Percentiles rank a stretch among this genome's conserved stretches.
phyloP scores from a whole-genome alignment of 2,113 vertebrate genomes.

The Aegotheles bennettii region DNA sequence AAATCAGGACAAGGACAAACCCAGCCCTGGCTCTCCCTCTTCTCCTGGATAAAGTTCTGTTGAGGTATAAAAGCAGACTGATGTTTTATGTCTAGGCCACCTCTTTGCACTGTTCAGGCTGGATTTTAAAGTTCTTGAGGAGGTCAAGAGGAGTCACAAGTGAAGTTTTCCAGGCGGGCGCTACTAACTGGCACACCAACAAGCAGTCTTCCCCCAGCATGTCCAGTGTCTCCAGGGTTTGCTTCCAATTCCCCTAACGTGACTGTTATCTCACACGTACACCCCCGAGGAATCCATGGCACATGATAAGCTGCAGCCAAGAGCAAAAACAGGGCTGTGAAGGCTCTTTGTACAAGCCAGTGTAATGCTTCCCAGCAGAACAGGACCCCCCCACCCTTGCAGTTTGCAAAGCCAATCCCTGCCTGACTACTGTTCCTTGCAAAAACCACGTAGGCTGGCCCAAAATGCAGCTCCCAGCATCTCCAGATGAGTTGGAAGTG shows the following conservation, averaged over 20 bases:
- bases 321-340: background rate
- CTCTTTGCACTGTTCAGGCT: background rate
- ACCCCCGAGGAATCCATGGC: background rate
- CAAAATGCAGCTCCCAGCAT: background rate
- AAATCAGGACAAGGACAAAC: background rate
- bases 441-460: background rate
- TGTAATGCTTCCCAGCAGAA: background rate
- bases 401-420: background rate
- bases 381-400: background rate
- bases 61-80: background rate
- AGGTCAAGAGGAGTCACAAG: background rate
- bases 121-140: background rate
- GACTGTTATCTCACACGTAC: background rate
- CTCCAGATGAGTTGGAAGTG: background rate
- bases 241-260: background rate
- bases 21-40: background rate
- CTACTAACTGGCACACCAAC: background rate
- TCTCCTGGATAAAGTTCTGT: background rate
- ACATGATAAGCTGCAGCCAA: background rate
- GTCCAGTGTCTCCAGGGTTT: background rate
- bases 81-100: background rate
- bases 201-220: background rate
- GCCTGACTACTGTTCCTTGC: background rate
- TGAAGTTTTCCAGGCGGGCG: background rate
- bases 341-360: background rate